These are phyloP conservation scores for Eupithecia centaureata DNA, from an alignment of 2,888 invertebrate genomes.

Conservation along the genomic window DNA sequence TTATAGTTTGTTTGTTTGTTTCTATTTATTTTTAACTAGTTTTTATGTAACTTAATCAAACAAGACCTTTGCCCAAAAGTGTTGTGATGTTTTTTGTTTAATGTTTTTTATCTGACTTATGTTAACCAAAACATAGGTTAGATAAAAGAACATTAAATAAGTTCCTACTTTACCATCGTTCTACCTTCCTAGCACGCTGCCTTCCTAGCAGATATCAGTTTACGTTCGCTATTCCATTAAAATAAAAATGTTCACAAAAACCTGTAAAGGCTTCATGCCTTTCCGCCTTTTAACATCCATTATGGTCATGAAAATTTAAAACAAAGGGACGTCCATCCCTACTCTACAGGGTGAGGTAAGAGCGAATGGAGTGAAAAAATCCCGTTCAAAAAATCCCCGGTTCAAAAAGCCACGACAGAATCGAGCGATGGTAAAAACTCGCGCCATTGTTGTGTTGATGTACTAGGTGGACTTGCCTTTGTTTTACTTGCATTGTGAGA, in stretches of 20 bases:
- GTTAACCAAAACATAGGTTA: no score
- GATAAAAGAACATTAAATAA: no score
- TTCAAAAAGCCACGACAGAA: slow-evolving; percentile 75
- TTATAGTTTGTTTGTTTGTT: no score
- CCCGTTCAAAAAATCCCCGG: slow-evolving; percentile 48
- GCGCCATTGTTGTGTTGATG: slow-evolving; percentile 62
- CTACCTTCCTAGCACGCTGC: background rate
- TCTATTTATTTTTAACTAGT: no score
- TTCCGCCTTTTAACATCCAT: slow-evolving; percentile 13
- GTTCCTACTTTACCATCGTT: background rate
- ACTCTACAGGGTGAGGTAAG: slow-evolving; percentile 69
- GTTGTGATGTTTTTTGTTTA: no score
- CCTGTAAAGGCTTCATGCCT: background rate
- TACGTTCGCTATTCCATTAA: background rate
- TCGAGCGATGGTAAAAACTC: slow-evolving; percentile 67
- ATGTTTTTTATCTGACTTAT: no score
- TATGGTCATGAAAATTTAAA: slow-evolving; percentile 32
- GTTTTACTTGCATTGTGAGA: slow-evolving; percentile 44
- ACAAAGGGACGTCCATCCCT: slow-evolving; percentile 57
- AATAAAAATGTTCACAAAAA: background rate
- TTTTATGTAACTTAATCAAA: no score
- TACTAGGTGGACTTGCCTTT: slow-evolving; percentile 54
- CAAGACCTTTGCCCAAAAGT: no score
- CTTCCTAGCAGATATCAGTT: background rate
- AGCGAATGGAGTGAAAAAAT: slow-evolving; percentile 79